Base-by-base conservation (phyloP, 2,888 invertebrate species). In the Thymelicus sylvestris region DNA sequence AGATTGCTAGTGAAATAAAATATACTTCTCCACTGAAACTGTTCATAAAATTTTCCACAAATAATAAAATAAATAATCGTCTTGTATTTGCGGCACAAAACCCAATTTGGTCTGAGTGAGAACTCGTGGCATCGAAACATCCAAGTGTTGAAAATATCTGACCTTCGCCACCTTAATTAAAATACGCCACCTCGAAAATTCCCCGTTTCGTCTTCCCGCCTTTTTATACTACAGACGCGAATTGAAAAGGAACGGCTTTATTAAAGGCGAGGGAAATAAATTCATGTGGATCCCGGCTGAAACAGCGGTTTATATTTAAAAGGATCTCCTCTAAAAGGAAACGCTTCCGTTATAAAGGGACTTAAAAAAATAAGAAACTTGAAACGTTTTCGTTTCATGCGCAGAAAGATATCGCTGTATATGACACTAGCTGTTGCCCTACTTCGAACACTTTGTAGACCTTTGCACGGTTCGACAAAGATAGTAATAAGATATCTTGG, bases 91-190 rank as follows among this genome's bases (percentile, higher is more conserved):
- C 2, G 24, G 12, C 55, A 55, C 24, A 55, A 55, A 55, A 61
- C 10, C 19, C 6, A 41, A 19, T 41, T 61, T 19, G 10, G 19
- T 66, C n/a, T 50, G 47, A 62, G 65, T 65, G 13, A 41, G 55
- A 41, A 61, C 24, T 41, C 41, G 62, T 55, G 31, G 52, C 67
- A 62, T 62, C 41, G 60, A 39, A 48, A 19, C 41, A 67, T 62
- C 62, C 52, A 15, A 24, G 55, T 44, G 55, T 39, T 39, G n/a
- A n/a, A 24, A 62, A 62, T 24, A 55, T 52, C 62, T 62, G 62
- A 67, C 62, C 67, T 52, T 62, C 44, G 24, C 10, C 62, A 62
- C 50, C 67, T 67, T 67, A 67, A 67, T 67, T 67, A 62, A 62
- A 67, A 55, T 62, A 67, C 61, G 50, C 67, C 63, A 63, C 63